These are phyloP conservation scores for Monoplex corrugatus DNA, from an alignment of 2,888 invertebrate genomes.

Conservation along the genomic window DNA sequence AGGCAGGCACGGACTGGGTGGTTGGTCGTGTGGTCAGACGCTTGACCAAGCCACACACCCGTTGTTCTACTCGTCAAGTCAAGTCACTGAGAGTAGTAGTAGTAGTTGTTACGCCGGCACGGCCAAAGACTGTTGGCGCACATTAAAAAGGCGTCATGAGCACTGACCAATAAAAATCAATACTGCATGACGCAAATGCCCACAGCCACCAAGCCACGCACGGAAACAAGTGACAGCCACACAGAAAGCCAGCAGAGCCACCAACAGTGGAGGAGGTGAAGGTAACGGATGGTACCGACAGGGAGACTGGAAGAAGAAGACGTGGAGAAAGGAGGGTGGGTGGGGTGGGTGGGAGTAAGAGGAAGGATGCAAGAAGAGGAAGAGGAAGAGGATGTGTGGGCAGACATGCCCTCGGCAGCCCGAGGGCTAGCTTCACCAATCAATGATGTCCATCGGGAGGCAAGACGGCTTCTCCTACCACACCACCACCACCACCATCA, in stretches of 20 bases:
- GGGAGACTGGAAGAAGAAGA: no score
- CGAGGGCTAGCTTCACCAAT: slow-evolving; percentile 30
- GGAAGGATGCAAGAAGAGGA: background rate
- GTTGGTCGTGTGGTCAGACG: no score
- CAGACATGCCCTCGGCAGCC: slow-evolving; percentile 11
- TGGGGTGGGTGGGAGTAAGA: background rate
- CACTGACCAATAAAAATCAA: slow-evolving; percentile 45
- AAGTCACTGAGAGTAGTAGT: no score
- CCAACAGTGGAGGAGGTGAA: no score
- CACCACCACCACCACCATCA: background rate
- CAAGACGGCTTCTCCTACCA: background rate
- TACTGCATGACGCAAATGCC: slow-evolving; percentile 34
- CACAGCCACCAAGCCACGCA: background rate
- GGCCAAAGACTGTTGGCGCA: slow-evolving; percentile 1
- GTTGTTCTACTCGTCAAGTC: no score
- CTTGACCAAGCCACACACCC: no score
- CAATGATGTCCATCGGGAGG: slow-evolving; percentile 36
- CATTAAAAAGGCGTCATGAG: slow-evolving; percentile 16
- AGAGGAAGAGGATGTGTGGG: background rate
- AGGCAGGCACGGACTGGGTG: no score
- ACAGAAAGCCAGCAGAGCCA: background rate
- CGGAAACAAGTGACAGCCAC: background rate
- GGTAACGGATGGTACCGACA: no score
- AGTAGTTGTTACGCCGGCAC: no score
- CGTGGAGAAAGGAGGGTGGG: background rate